Conservation (phyloP, 1,140 invertebrate species). For the Trypoxylus dichotomus region DNA sequence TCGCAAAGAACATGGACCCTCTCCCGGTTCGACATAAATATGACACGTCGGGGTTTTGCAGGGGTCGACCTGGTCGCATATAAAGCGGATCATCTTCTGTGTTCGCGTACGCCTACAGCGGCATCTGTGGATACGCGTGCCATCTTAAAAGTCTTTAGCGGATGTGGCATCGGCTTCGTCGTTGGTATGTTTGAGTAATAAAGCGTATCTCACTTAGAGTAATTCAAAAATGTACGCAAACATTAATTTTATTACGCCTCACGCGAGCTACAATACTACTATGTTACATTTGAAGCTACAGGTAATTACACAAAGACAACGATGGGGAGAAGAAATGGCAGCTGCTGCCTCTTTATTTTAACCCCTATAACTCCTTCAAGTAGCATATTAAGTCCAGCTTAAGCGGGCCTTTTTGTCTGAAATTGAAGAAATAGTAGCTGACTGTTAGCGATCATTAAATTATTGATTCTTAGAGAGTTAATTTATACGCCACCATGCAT, state of each 20-base stretch:
- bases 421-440: too few relatives aligned
- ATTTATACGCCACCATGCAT: too few relatives aligned
- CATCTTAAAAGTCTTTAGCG: conserved; percentile 29
- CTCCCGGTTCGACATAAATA: conserved; percentile 35
- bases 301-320: not conserved
- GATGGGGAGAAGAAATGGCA: not conserved
- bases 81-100: conserved; percentile 42
- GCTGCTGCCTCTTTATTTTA: not conserved
- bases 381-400: too few relatives aligned
- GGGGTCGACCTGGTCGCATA: conserved; percentile 41
- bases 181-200: not conserved
- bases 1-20: conserved; percentile 26
- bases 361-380: too few relatives aligned
- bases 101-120: conserved; percentile 34
- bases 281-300: not conserved
- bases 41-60: conserved; percentile 32
- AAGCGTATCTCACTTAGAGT: not conserved
- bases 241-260: conserved; percentile 28
- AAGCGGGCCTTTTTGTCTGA: too few relatives aligned
- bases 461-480: too few relatives aligned
- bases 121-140: conserved; percentile 28
- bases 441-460: too few relatives aligned
- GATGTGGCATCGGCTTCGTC: not conserved
- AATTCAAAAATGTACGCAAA: conserved; percentile 8
- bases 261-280: not conserved